Conservation (phyloP, 2,113 vertebrate genomes). For the Corapipo altera region DNA sequence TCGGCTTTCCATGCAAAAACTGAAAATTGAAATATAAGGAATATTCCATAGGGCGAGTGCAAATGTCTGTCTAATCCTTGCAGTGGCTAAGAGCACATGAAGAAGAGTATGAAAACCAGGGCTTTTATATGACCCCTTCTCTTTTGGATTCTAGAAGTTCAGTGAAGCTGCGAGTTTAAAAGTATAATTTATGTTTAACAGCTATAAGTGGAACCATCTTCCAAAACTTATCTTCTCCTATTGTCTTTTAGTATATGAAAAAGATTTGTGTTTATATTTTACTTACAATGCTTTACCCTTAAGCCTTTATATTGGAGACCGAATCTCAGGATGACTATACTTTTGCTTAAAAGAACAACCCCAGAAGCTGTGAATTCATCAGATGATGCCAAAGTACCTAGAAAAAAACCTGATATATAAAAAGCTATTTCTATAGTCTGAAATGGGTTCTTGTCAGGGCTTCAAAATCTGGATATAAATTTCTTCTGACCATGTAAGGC, state of each 20-base stretch:
- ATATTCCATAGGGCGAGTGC: background rate
- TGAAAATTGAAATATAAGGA: background rate
- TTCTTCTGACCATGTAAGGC: background rate
- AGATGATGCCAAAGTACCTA: background rate
- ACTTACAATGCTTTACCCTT: background rate
- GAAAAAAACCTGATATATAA: background rate
- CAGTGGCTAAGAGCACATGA: background rate
- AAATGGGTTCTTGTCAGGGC: background rate
- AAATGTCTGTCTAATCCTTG: background rate
- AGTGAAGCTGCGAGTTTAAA: background rate
- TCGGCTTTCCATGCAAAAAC: background rate
- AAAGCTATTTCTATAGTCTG: background rate
- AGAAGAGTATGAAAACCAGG: background rate
- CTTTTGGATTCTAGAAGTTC: background rate
- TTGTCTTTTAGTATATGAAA: background rate
- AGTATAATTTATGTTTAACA: background rate
- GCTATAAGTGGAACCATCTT: background rate
- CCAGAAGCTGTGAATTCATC: background rate
- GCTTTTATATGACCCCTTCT: background rate
- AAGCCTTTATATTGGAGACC: background rate
- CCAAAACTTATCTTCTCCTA: background rate
- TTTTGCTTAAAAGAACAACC: background rate
- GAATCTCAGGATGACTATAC: background rate
- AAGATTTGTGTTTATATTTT: background rate
- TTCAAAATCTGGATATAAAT: conserved; percentile 13